Evolutionary conservation across 1,140 invertebrate species (phyloP).

Genomic region (Hypothenemus hampei): DNA sequence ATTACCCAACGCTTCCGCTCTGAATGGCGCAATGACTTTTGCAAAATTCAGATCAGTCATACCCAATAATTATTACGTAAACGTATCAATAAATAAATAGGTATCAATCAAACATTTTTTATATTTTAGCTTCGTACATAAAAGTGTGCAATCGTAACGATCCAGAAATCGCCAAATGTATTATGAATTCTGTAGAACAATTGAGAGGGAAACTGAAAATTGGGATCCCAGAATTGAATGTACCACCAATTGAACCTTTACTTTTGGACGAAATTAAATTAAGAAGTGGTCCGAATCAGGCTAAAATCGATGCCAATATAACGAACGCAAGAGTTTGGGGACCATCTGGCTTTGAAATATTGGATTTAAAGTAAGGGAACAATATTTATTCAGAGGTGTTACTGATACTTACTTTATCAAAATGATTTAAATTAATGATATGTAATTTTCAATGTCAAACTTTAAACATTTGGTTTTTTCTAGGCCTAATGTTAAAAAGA

Average conservation of each 20-base stretch:
- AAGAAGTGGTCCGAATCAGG: constrained; percentile 34
- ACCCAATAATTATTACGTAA: too few relatives aligned
- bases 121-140: constrained; percentile 58
- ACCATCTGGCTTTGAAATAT: constrained; percentile 35
- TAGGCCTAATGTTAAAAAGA: constrained; percentile 52
- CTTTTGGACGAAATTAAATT: constrained; percentile 50
- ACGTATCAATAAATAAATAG: neutral
- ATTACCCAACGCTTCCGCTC: too few relatives aligned
- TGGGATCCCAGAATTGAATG: constrained; percentile 62
- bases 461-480: constrained; percentile 37
- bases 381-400: too few relatives aligned
- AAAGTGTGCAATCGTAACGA: constrained; percentile 60
- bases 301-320: constrained; percentile 40
- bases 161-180: constrained; percentile 59
- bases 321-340: constrained; percentile 40
- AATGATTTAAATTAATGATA: too few relatives aligned
- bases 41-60: too few relatives aligned
- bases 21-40: too few relatives aligned
- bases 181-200: constrained; percentile 58
- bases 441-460: too few relatives aligned
- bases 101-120: too few relatives aligned
- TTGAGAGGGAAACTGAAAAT: constrained; percentile 54
- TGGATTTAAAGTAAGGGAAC: constrained; percentile 36
- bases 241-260: constrained; percentile 61
- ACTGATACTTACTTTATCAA: too few relatives aligned